Evolutionary conservation across 2,888 invertebrate species (phyloP).

Genomic region (Gari tellinella): DNA sequence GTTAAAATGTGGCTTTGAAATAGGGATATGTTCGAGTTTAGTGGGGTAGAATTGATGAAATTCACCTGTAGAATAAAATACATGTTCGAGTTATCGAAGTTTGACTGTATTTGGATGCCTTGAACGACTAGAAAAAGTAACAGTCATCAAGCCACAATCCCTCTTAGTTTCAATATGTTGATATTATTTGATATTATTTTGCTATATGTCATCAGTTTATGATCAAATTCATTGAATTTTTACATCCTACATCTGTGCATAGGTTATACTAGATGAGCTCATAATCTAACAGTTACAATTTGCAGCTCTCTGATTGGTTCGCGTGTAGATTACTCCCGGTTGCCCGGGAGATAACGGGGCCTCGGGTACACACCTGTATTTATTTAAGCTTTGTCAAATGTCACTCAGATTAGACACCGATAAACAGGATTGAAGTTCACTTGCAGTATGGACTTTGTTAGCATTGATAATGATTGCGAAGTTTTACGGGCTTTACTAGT

Average conservation of each 20-base stretch:
- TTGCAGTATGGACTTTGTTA: slow-evolving; percentile 51
- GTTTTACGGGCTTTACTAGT: no score
- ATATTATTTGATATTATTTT: slow-evolving; percentile 15
- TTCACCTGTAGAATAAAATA: no score
- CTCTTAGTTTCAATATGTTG: not conserved
- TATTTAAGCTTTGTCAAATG: slow-evolving; percentile 56
- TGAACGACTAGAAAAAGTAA: no score
- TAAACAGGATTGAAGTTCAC: slow-evolving; percentile 58
- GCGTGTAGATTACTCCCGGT: slow-evolving; percentile 30
- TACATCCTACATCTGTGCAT: slow-evolving; percentile 40
- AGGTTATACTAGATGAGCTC: slow-evolving; percentile 30
- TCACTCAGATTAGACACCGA: slow-evolving; percentile 53
- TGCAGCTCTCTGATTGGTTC: slow-evolving; percentile 39
- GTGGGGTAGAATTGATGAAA: no score
- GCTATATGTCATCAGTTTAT: slow-evolving; percentile 13
- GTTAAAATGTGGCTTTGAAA: no score
- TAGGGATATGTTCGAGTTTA: no score
- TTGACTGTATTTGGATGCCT: no score
- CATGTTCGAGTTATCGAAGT: no score
- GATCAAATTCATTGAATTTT: slow-evolving; percentile 41
- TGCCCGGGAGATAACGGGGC: slow-evolving; percentile 47
- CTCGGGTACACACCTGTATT: slow-evolving; percentile 57
- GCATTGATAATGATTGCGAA: slow-evolving; percentile 35
- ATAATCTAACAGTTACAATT: slow-evolving; percentile 44
- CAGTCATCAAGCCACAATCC: no score